Evolutionary conservation across 2,113 vertebrate genomes (phyloP).

Genomic region (Dipodomys stephensi): DNA sequence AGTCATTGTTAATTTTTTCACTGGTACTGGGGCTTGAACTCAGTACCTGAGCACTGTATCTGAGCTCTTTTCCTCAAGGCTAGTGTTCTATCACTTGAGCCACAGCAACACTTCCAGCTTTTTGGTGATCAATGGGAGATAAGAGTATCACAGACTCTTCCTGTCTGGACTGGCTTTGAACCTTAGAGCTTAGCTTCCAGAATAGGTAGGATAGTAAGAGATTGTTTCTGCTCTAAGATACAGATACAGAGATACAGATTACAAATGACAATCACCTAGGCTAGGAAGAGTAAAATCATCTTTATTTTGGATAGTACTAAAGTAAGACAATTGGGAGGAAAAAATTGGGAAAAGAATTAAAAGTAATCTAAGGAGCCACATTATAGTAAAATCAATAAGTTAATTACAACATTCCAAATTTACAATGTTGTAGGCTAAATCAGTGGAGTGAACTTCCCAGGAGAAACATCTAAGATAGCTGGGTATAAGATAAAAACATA

Average conservation of each 20-base stretch:
- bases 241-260: background rate
- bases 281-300: background rate
- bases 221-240: background rate
- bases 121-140: too few relatives aligned
- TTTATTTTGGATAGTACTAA: background rate
- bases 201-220: too few relatives aligned
- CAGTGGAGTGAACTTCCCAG: slow-evolving; percentile 3
- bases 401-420: slow-evolving; percentile 11
- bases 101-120: too few relatives aligned
- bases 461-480: slow-evolving; percentile 37
- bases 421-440: background rate
- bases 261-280: background rate
- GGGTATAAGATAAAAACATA: slow-evolving; percentile 34
- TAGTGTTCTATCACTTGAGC: too few relatives aligned
- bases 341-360: slow-evolving; percentile 29
- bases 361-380: background rate
- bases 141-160: too few relatives aligned
- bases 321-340: background rate
- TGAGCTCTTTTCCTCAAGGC: too few relatives aligned
- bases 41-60: too few relatives aligned
- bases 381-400: background rate
- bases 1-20: background rate
- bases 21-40: background rate
- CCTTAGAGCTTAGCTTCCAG: too few relatives aligned
- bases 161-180: too few relatives aligned